Base-by-base conservation (phyloP, 2,888 invertebrate species). In the Schizotus pectinicornis region DNA sequence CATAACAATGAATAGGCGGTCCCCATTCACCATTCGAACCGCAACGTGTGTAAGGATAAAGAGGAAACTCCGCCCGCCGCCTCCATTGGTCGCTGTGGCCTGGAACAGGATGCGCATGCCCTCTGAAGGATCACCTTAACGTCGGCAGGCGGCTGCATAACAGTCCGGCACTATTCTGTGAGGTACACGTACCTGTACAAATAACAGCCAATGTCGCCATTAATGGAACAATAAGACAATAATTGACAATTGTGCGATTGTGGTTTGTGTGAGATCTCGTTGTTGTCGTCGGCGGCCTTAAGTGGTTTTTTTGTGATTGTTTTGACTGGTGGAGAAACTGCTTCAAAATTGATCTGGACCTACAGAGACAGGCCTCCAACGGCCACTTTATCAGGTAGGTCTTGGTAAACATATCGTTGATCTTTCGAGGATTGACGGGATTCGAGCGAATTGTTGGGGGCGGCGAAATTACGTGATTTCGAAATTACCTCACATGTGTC, bases 301-400 rank as follows among this genome's bases (percentile, higher is more conserved):
- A 43, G 36, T 13, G 8, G 7, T 13, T 14, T 35, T n/a, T 38
- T 48, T 54, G 54, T 59, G 53, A 49, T 50, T 32, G 76, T 76
- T 74, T 1, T 6, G 9, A 34, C 31, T 11, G 37, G 12, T 74
- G 65, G 74, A 62, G 65, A 76, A n/a, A 85, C 85, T 81, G 83
- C 83, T 74, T 77, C 85, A 87, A 81, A 82, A 85, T 88, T 88
- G 89, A 89, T 84, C 88, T 89, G 82, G 89, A 89, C 71, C 84
- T 89, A 77, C 88, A 89, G 74, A 80, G 84, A 72, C 88, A 88
- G 82, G 87, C 88, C 83, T 86, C 88, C 83, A 84, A 84, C 82
- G 88, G 88, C 82, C 88, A 89, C 85, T 88, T 88, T 76, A 87
- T 89, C 83, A 88, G 89, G 89, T 85, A 71, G 45, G 70, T 64